These are phyloP conservation scores for Aplysina aerophoba DNA, from an alignment of 37 sponge, comb jelly and placozoan species.

Conservation along the genomic window DNA sequence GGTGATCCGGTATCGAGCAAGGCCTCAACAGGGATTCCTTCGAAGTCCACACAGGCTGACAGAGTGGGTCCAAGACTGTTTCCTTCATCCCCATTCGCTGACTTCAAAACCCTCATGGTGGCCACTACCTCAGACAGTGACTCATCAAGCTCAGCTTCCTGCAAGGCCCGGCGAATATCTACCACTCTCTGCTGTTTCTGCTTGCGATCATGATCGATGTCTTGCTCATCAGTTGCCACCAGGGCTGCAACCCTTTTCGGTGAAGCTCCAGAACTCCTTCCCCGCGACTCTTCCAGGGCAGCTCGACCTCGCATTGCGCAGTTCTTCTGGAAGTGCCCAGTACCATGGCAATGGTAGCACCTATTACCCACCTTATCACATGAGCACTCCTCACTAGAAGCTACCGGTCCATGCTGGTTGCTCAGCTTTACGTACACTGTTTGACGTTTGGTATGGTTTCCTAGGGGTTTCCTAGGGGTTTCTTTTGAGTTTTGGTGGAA, in stretches of 20 bases:
- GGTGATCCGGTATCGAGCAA: constrained; percentile 65
- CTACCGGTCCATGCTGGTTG: background rate
- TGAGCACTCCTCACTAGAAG: background rate
- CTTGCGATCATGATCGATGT: too few relatives aligned
- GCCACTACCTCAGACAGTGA: constrained; percentile 18
- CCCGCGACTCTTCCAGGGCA: constrained; percentile 28
- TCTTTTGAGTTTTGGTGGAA: background rate
- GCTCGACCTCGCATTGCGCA: constrained; percentile 11
- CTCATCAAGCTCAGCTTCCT: constrained; percentile 25
- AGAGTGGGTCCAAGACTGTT: constrained; percentile 41
- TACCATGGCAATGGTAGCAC: background rate
- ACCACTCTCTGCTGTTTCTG: background rate
- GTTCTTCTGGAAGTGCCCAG: constrained; percentile 14
- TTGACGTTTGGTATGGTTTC: too few relatives aligned
- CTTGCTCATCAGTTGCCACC: too few relatives aligned
- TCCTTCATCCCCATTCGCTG: background rate
- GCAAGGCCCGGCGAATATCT: background rate
- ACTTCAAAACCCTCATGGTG: constrained; percentile 9
- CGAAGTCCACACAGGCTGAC: too few relatives aligned
- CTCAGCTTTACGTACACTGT: too few relatives aligned
- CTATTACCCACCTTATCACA: background rate
- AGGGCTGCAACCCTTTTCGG: too few relatives aligned
- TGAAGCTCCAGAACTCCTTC: background rate
- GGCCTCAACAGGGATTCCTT: constrained; percentile 28
- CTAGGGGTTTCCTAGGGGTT: too few relatives aligned